Percentiles rank a stretch among this genome's conserved stretches.
phyloP scores from a whole-genome alignment of 2,888 invertebrate genomes.

The Aethes cnicana region DNA sequence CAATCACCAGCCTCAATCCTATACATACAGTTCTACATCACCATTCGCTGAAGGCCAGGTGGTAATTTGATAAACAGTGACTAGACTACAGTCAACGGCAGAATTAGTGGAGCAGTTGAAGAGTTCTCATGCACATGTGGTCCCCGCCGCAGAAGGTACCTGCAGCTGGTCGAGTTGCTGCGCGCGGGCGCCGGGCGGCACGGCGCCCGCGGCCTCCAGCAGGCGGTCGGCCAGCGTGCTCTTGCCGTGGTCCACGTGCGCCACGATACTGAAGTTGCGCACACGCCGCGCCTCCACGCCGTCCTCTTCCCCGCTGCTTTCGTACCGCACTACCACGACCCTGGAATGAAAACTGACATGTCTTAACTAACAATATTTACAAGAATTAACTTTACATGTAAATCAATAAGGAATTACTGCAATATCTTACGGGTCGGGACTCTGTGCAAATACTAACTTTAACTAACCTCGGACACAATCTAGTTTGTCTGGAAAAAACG shows the following conservation, averaged over 20 bases:
- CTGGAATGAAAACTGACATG: slow-evolving; percentile 1
- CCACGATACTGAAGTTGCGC: slow-evolving; percentile 97
- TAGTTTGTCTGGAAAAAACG: neutral
- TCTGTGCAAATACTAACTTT: neutral
- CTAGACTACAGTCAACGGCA: neutral
- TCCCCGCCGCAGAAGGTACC: too few relatives aligned
- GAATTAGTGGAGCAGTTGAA: neutral
- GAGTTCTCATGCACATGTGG: too few relatives aligned
- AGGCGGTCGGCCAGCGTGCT: slow-evolving; percentile 97
- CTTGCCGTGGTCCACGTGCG: slow-evolving; percentile 99
- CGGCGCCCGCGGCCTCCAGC: slow-evolving; percentile 94
- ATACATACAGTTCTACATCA: too few relatives aligned
- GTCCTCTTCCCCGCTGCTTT: slow-evolving; percentile 45
- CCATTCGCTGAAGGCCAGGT: too few relatives aligned
- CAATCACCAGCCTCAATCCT: too few relatives aligned
- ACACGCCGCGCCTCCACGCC: slow-evolving; percentile 76
- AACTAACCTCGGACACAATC: slow-evolving; percentile 11
- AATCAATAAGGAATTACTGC: too few relatives aligned
- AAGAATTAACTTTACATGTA: neutral
- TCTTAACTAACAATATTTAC: neutral
- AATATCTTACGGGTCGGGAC: slow-evolving; percentile 4
- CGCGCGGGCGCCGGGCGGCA: slow-evolving; percentile 85
- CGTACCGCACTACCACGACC: slow-evolving; percentile 2
- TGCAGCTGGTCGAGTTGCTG: slow-evolving; percentile 91
- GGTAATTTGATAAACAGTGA: too few relatives aligned